Evolutionary conservation across 2,113 vertebrate genomes (phyloP).

Genomic region (Spea bombifrons): DNA sequence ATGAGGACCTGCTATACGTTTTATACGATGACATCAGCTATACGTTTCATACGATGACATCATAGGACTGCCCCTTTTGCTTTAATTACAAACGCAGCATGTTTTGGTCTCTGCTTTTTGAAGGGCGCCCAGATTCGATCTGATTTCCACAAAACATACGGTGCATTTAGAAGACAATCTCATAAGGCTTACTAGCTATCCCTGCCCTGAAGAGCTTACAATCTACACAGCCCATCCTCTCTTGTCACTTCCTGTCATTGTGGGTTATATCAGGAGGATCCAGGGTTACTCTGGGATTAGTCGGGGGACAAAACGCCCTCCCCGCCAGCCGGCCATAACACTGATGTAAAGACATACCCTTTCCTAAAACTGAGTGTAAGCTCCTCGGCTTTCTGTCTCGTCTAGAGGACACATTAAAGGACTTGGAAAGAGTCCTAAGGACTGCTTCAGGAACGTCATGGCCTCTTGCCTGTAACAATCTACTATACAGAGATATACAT

Average conservation of each 20-base stretch:
- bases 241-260: neutral
- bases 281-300: neutral
- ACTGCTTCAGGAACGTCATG: neutral
- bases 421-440: neutral
- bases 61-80: no score
- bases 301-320: no score
- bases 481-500: conserved; percentile 1
- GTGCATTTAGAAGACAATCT: no score
- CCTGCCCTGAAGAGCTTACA: conserved; percentile 6
- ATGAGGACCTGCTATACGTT: no score
- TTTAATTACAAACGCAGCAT: no score
- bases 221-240: neutral
- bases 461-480: conserved; percentile 15
- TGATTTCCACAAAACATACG: no score
- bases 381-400: neutral
- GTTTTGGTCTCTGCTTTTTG: no score
- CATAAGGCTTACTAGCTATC: neutral
- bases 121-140: no score
- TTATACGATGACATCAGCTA: no score
- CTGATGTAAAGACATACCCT: neutral
- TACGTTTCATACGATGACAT: no score
- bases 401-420: neutral
- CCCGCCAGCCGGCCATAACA: neutral
- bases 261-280: neutral
- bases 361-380: neutral